Evolutionary conservation across 2,113 vertebrate species (phyloP).

Genomic region (Amblyopsis rosae): DNA sequence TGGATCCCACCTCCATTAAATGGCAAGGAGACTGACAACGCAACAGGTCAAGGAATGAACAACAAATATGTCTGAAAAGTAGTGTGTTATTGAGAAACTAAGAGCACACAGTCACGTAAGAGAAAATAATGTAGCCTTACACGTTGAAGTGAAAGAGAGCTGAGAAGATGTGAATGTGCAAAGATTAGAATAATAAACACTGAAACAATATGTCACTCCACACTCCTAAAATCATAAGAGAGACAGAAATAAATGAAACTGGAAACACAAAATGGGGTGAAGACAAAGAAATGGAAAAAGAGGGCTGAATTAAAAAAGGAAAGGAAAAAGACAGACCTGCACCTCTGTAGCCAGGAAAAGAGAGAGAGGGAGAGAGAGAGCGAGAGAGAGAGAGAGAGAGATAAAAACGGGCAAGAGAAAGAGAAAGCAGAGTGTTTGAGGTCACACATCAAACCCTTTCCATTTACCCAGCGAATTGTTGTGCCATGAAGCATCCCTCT

Average conservation of each 20-base stretch:
- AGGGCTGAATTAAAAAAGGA: neutral
- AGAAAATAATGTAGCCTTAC: too few relatives aligned
- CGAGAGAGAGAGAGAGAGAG: neutral
- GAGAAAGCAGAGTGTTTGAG: slow-evolving; percentile 64
- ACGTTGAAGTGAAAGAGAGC: neutral
- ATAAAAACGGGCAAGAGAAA: slow-evolving; percentile 4
- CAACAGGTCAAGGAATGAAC: neutral
- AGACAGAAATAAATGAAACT: neutral
- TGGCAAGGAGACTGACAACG: neutral
- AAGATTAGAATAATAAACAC: neutral
- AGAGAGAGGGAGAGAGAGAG: slow-evolving; percentile 19
- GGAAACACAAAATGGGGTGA: neutral
- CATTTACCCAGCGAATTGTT: slow-evolving; percentile 80
- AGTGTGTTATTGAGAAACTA: too few relatives aligned
- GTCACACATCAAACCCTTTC: slow-evolving; percentile 77
- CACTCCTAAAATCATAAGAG: neutral
- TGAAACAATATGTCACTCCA: slow-evolving; percentile 11
- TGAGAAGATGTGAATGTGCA: neutral
- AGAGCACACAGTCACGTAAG: too few relatives aligned
- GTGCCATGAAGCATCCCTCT: slow-evolving; percentile 79
- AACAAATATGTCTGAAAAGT: neutral
- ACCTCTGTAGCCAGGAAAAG: neutral
- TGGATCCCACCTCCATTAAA: slow-evolving; percentile 33
- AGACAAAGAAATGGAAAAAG: slow-evolving; percentile 3
- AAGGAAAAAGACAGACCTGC: slow-evolving; percentile 1